Evolutionary conservation across 2,797 vertebrate genomes (phyloP).

Genomic region (Notolepis coatsorum): DNA sequence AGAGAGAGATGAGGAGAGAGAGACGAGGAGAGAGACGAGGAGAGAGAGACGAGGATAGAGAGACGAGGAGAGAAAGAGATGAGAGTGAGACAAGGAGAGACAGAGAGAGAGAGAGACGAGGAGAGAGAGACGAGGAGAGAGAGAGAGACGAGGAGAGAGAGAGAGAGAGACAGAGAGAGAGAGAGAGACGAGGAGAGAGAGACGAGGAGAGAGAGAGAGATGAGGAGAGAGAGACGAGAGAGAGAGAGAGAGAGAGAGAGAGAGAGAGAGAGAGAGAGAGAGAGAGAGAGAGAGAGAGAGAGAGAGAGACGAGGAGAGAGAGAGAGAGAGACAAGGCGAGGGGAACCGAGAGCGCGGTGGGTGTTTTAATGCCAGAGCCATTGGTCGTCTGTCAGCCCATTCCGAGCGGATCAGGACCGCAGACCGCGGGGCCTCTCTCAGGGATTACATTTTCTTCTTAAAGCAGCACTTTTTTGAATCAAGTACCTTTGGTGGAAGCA

Average conservation of each 20-base stretch:
- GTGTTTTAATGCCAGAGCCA: constrained; percentile 70
- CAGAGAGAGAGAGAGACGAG: constrained; percentile 55
- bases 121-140: no score
- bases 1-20: constrained; percentile 33
- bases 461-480: neutral
- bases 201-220: constrained; percentile 46
- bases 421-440: constrained; percentile 22
- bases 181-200: constrained; percentile 32
- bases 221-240: constrained; percentile 39
- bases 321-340: constrained; percentile 35
- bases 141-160: constrained; percentile 32
- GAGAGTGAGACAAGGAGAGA: constrained; percentile 34
- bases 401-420: constrained; percentile 56
- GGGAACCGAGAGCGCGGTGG: constrained; percentile 55
- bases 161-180: constrained; percentile 52
- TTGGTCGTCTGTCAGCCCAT: constrained; percentile 73
- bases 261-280: constrained; percentile 48
- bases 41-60: constrained; percentile 33
- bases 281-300: constrained; percentile 31
- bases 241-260: constrained; percentile 37
- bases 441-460: constrained; percentile 31
- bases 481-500: constrained; percentile 21
- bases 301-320: no score
- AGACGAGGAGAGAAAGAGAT: constrained; percentile 50
- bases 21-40: constrained; percentile 56